Evolutionary conservation across 2,113 vertebrate species (phyloP).

Genomic region (Brevimyrus niger): DNA sequence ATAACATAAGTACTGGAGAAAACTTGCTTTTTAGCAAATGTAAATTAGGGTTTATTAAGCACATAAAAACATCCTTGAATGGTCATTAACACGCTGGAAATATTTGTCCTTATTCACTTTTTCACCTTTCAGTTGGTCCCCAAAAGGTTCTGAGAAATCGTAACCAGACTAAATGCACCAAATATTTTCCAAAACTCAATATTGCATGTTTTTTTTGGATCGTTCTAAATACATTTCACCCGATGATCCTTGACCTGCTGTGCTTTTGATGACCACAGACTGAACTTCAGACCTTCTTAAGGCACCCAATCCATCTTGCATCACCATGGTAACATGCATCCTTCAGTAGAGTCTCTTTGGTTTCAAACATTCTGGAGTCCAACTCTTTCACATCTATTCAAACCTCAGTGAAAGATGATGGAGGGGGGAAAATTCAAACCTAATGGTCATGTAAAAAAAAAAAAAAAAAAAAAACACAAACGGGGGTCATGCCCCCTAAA

Average conservation of each 20-base stretch:
- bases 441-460: not conserved
- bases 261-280: conserved; percentile 5
- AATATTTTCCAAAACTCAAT: conserved; percentile 5
- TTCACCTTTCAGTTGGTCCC: conserved; percentile 8
- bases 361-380: conserved; percentile 25
- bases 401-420: conserved; percentile 1
- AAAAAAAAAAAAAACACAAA: not conserved
- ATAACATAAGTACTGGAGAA: not conserved
- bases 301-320: conserved; percentile 18
- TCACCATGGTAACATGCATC: not conserved
- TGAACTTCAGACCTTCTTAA: conserved; percentile 18
- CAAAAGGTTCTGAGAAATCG: not conserved
- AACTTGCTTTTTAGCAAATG: conserved; percentile 14
- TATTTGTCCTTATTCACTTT: not conserved
- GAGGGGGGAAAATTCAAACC: not conserved
- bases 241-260: conserved; percentile 3
- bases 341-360: conserved; percentile 19
- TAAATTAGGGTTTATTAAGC: conserved; percentile 22
- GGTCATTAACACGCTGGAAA: conserved; percentile 5
- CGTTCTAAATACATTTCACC: conserved; percentile 1
- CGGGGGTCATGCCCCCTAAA: not conserved
- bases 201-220: not conserved
- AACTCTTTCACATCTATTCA: conserved; percentile 19
- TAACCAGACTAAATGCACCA: not conserved
- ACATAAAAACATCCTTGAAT: conserved; percentile 14